Conservation (phyloP, 2,113 vertebrate genomes). For the Etheostoma spectabile region DNA sequence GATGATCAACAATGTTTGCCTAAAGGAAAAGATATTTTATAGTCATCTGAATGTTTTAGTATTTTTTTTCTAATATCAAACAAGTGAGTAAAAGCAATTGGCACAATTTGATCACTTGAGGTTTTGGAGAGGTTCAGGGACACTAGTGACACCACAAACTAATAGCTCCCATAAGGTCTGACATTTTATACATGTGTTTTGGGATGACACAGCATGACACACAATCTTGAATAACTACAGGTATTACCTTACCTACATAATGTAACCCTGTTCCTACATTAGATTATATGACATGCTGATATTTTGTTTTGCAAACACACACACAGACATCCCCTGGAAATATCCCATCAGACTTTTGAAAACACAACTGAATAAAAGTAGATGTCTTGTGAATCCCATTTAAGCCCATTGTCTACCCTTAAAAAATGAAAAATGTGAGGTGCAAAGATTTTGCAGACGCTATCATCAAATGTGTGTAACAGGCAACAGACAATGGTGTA, state of each 20-base stretch:
- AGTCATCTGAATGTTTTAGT: too few species aligned
- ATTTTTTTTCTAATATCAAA: too few species aligned
- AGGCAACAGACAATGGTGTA: constrained; percentile 53
- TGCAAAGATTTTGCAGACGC: constrained; percentile 26
- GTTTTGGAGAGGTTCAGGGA: too few species aligned
- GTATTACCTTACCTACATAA: background rate
- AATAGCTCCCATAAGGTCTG: too few species aligned
- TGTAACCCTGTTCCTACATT: background rate
- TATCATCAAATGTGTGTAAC: constrained; percentile 33
- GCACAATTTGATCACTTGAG: too few species aligned
- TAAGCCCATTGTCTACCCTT: background rate
- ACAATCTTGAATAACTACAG: background rate
- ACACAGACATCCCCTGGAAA: background rate
- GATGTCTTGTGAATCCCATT: constrained; percentile 21
- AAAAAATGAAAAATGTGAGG: constrained; percentile 41
- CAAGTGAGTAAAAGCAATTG: too few species aligned
- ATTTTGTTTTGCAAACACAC: background rate
- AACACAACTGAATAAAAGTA: constrained; percentile 8
- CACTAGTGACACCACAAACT: too few species aligned
- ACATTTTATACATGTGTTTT: too few species aligned
- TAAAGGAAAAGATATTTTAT: too few species aligned
- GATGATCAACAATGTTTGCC: too few species aligned
- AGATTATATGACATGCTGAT: background rate
- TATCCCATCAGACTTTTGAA: background rate
- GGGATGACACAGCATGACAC: too few species aligned